Conservation (phyloP, 2,113 vertebrate genomes). For the Petaurus breviceps region DNA sequence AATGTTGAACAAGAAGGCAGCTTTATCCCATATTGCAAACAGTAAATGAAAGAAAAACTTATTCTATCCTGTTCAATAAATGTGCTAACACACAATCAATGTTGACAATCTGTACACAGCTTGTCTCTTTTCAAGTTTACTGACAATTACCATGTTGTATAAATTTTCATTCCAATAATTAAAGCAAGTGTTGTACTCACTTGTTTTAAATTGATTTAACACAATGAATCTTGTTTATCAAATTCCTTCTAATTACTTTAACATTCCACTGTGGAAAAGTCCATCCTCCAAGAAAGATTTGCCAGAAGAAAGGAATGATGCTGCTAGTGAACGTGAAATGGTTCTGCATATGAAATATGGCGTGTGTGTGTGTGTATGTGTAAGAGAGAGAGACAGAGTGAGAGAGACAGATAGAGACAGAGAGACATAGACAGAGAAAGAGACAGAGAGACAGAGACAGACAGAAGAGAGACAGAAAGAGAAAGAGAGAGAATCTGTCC, state of each 20-base stretch:
- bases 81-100: neutral
- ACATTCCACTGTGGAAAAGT: neutral
- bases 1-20: neutral
- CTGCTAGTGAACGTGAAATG: neutral
- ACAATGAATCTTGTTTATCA: neutral
- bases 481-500: neutral
- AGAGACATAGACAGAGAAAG: neutral
- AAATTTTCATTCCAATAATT: neutral
- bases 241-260: neutral
- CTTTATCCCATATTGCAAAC: slow-evolving; percentile 19
- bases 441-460: neutral
- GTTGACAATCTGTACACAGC: neutral
- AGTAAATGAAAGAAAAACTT: neutral
- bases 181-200: neutral
- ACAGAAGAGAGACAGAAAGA: too few relatives aligned
- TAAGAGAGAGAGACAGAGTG: too few relatives aligned
- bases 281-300: neutral
- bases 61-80: neutral
- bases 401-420: neutral
- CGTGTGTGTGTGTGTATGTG: neutral
- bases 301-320: neutral
- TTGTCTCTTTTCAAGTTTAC: slow-evolving; percentile 18
- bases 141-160: neutral
- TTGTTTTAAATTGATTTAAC: neutral
- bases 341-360: neutral